Percentiles rank a stretch among this genome's conserved stretches.
Evolutionary conservation across 2,113 vertebrate species (phyloP).

Genomic region (Chaetorhynchus papuensis): DNA sequence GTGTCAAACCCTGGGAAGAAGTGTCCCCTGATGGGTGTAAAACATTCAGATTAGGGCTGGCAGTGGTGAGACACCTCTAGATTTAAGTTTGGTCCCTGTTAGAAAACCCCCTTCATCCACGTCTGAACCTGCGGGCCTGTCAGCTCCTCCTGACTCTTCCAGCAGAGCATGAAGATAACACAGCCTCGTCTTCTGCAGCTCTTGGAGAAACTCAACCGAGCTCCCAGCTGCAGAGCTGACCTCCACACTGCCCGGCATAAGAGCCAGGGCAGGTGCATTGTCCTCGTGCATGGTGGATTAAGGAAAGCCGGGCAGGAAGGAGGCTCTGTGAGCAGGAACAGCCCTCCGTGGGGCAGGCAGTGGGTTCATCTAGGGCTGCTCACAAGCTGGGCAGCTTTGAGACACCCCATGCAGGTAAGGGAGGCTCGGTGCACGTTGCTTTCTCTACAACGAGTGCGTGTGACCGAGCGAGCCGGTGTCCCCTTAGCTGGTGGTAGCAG

Average conservation of each 20-base stretch:
- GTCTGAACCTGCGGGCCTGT: background rate
- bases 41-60: background rate
- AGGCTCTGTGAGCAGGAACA: background rate
- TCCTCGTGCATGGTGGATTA: background rate
- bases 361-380: background rate
- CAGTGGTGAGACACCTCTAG: background rate
- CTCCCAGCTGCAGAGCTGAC: background rate
- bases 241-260: fast-evolving
- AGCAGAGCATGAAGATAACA: background rate
- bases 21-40: background rate
- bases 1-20: background rate
- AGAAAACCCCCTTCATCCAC: background rate
- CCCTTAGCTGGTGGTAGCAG: background rate
- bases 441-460: background rate
- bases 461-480: background rate
- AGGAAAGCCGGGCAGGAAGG: background rate
- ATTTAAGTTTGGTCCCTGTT: background rate
- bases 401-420: background rate
- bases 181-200: fast-evolving
- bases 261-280: background rate
- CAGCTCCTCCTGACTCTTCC: background rate
- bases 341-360: background rate
- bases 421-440: background rate
- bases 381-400: background rate
- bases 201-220: background rate